phyloP scores from a whole-genome alignment of 2,888 invertebrate genomes.

The Adela reaumurella region DNA sequence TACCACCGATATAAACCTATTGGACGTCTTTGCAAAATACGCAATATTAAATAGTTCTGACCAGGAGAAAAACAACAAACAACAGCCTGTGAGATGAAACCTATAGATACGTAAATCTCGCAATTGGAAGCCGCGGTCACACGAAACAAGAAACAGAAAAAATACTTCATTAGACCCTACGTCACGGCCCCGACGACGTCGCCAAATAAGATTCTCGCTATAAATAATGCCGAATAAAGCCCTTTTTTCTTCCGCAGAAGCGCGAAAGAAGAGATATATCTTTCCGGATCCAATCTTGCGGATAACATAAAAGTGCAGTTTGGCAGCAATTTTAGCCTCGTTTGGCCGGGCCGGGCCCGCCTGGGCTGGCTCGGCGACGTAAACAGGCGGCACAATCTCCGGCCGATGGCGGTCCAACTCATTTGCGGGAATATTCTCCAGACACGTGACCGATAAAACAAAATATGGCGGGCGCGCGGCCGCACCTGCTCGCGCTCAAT shows the following conservation, averaged over 20 bases:
- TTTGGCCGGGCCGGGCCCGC: neutral
- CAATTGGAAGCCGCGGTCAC: too few relatives aligned
- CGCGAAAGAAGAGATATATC: slow-evolving; percentile 45
- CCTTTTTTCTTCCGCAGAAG: slow-evolving; percentile 13
- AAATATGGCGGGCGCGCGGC: neutral
- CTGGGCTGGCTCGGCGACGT: neutral
- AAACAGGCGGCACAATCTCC: neutral
- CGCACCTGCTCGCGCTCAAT: neutral
- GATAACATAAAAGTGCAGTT: slow-evolving; percentile 44
- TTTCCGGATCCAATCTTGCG: slow-evolving; percentile 50
- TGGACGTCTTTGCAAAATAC: too few relatives aligned
- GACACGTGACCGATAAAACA: neutral
- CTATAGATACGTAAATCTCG: too few relatives aligned
- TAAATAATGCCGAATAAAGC: neutral
- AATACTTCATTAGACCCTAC: neutral
- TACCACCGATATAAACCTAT: too few relatives aligned
- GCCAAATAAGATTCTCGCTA: neutral
- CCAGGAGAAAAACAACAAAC: too few relatives aligned
- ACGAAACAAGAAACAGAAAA: neutral
- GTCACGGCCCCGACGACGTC: neutral
- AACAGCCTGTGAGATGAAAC: too few relatives aligned
- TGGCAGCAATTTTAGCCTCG: slow-evolving; percentile 24
- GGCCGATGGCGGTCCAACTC: neutral
- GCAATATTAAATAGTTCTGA: too few relatives aligned
- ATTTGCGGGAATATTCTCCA: neutral